phyloP scores from a whole-genome alignment of 1,140 invertebrate genomes.

The Eubasilissa regina region DNA sequence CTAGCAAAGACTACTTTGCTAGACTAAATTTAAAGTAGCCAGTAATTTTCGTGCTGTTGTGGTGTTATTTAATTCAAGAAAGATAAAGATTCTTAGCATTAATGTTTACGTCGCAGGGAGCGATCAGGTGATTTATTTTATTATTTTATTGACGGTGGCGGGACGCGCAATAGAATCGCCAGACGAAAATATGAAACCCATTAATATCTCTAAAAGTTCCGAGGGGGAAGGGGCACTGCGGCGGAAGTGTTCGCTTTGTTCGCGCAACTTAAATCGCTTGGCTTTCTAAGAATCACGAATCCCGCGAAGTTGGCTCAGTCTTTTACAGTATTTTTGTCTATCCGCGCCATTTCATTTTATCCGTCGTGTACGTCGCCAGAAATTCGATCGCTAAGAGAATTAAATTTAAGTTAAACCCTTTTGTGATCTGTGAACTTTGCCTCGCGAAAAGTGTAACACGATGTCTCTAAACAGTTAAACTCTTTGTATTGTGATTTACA shows the following conservation, averaged over 20 bases:
- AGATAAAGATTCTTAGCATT: too few species aligned
- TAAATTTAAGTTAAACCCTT: too few species aligned
- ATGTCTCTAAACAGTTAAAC: too few species aligned
- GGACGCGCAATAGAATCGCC: not conserved
- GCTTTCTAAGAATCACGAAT: not conserved
- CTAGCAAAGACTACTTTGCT: too few species aligned
- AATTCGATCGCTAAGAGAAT: too few species aligned
- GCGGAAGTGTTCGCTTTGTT: not conserved
- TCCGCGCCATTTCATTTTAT: not conserved
- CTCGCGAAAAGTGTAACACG: too few species aligned
- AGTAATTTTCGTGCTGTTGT: too few species aligned
- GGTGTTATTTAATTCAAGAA: too few species aligned
- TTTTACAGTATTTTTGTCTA: not conserved
- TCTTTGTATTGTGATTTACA: too few species aligned
- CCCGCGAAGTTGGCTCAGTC: not conserved
- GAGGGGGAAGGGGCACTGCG: not conserved
- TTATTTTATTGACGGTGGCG: not conserved
- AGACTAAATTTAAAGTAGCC: too few species aligned
- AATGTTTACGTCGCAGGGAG: not conserved
- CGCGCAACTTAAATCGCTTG: not conserved
- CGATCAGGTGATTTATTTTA: slow-evolving; percentile 13
- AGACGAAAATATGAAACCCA: slow-evolving; percentile 23
- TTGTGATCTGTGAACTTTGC: too few species aligned
- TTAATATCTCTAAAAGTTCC: slow-evolving; percentile 28
- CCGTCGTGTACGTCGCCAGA: too few species aligned